Conservation (phyloP, 2,888 invertebrate genomes). For the Cyrtodaria siliqua region DNA sequence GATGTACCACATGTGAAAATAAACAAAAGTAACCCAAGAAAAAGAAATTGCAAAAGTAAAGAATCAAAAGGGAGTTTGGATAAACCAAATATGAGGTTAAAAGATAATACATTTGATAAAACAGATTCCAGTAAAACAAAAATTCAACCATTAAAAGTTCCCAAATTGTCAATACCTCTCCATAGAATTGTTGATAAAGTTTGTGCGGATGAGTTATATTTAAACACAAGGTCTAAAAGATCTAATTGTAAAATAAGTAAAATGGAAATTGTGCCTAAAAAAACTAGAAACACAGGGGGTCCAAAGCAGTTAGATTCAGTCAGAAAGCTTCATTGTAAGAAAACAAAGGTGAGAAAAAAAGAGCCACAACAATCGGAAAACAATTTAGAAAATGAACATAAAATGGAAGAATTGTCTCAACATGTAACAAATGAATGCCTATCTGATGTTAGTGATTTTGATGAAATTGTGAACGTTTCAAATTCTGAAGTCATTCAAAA, state of each 20-base stretch:
- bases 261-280: too few species aligned
- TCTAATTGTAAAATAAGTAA: too few species aligned
- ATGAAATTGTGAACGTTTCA: neutral
- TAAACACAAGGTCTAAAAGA: too few species aligned
- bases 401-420: too few species aligned
- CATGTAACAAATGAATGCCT: too few species aligned
- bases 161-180: constrained; percentile 12
- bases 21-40: neutral
- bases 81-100: neutral
- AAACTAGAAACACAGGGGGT: neutral
- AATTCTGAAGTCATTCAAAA: neutral
- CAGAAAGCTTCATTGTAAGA: neutral
- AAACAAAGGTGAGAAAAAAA: neutral
- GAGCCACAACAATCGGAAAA: too few species aligned
- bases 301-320: neutral
- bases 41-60: neutral
- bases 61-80: neutral
- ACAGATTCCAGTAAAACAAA: neutral
- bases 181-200: too few species aligned
- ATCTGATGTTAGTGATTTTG: neutral
- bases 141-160: constrained; percentile 13
- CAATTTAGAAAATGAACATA: too few species aligned
- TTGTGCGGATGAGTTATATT: too few species aligned
- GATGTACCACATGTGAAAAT: neutral
- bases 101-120: neutral